Conservation (phyloP, 2,113 vertebrate genomes). For the Apaloderma vittatum region DNA sequence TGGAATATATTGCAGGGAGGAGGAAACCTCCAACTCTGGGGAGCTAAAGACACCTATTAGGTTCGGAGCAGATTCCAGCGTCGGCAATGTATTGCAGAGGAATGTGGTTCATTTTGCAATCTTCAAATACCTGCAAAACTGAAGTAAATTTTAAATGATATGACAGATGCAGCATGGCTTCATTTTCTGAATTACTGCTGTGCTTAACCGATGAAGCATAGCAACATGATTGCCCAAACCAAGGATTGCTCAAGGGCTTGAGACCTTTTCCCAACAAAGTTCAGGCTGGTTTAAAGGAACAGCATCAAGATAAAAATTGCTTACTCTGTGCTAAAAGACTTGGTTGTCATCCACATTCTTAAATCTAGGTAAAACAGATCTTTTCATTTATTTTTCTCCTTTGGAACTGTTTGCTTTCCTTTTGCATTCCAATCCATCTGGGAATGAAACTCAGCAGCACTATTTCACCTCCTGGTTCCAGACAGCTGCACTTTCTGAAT, state of each 20-base stretch:
- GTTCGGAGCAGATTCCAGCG: background rate
- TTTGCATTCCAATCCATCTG: slow-evolving; percentile 10
- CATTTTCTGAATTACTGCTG: slow-evolving; percentile 70
- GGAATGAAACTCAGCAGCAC: background rate
- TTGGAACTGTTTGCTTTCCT: background rate
- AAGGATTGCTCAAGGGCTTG: slow-evolving; percentile 72
- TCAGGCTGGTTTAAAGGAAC: slow-evolving; percentile 67
- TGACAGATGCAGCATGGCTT: slow-evolving; percentile 27
- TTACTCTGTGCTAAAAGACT: slow-evolving; percentile 33
- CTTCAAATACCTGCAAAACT: slow-evolving; percentile 61
- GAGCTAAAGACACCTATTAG: background rate
- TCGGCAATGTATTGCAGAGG: background rate
- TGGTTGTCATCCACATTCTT: slow-evolving; percentile 27
- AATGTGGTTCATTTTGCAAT: slow-evolving; percentile 38
- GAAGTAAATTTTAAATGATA: slow-evolving; percentile 46
- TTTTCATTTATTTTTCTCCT: slow-evolving; percentile 30
- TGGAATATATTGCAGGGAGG: slow-evolving; percentile 5
- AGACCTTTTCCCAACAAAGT: slow-evolving; percentile 67
- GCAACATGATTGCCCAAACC: slow-evolving; percentile 69
- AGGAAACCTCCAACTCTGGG: background rate
- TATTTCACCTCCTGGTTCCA: slow-evolving; percentile 12
- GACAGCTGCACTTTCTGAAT: background rate
- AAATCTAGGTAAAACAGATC: slow-evolving; percentile 8
- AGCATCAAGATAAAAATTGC: slow-evolving; percentile 61
- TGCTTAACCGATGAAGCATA: slow-evolving; percentile 69